Evolutionary conservation across 92 coral and sea anemone genomes (phyloP).

Genomic region (Siderastrea radians): DNA sequence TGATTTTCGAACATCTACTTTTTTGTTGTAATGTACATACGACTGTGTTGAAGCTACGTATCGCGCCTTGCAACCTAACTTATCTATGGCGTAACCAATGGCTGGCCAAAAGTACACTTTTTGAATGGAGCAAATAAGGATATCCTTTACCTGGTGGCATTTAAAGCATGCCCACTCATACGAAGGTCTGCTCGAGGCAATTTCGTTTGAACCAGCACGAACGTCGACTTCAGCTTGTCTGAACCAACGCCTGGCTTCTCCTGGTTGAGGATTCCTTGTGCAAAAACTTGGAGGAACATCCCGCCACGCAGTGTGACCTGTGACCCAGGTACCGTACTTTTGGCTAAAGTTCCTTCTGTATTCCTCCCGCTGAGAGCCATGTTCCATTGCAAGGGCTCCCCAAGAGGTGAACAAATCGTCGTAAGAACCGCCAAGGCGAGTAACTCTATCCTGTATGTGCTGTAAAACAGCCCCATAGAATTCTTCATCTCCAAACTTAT

Average conservation of each 20-base stretch:
- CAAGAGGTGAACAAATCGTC: conserved; percentile 3
- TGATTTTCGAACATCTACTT: background rate
- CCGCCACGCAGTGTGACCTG: background rate
- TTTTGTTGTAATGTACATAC: background rate
- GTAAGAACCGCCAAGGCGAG: conserved; percentile 58
- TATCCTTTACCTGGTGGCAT: conserved; percentile 69
- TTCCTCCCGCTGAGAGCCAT: conserved; percentile 11
- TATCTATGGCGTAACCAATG: too few relatives aligned
- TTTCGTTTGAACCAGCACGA: conserved; percentile 53
- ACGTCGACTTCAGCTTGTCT: conserved; percentile 72
- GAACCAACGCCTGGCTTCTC: conserved; percentile 77
- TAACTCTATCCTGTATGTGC: conserved; percentile 71
- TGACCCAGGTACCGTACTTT: conserved; percentile 1
- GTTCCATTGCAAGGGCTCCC: conserved; percentile 19
- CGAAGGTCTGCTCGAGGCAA: conserved; percentile 3
- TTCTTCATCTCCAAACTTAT: conserved; percentile 72
- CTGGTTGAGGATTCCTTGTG: conserved; percentile 70
- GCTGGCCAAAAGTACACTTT: too few relatives aligned
- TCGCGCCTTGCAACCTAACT: too few relatives aligned
- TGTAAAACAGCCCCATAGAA: conserved; percentile 70
- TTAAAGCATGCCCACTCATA: conserved; percentile 84
- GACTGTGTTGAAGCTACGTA: too few relatives aligned
- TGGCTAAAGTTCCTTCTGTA: background rate
- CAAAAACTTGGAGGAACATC: conserved; percentile 40
- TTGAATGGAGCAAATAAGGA: background rate